Evolutionary conservation across 1,140 invertebrate species (phyloP).

Genomic region (Muscidifurax raptorellus): DNA sequence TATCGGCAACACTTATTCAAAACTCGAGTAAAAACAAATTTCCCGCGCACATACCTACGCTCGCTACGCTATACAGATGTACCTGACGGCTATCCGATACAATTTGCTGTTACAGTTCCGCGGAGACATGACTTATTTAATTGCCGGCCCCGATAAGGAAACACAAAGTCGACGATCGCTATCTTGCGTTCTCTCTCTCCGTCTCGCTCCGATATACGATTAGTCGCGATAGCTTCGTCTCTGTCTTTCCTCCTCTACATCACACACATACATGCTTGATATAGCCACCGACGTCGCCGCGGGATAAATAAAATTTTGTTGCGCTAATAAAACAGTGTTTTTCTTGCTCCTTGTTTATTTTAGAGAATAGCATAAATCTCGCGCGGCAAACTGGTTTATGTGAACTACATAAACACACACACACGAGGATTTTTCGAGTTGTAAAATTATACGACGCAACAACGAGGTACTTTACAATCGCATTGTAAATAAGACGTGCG

Average conservation of each 20-base stretch:
- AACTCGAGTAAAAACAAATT: constrained; percentile 37
- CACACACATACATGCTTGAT: not conserved
- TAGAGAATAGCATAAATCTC: constrained; percentile 33
- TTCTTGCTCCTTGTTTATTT: constrained; percentile 22
- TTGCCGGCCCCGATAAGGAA: constrained; percentile 43
- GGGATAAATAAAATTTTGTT: constrained; percentile 45
- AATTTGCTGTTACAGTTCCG: constrained; percentile 43
- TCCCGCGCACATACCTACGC: not conserved
- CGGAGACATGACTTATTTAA: constrained; percentile 47
- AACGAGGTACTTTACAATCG: not conserved
- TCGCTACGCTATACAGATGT: not conserved
- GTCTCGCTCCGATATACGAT: constrained; percentile 35
- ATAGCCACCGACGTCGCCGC: not conserved
- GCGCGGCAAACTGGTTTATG: constrained; percentile 26
- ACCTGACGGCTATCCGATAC: constrained; percentile 27
- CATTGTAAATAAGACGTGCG: not conserved
- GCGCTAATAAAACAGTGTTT: constrained; percentile 33
- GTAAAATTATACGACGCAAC: constrained; percentile 10
- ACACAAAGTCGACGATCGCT: constrained; percentile 45
- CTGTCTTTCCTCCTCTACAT: not conserved
- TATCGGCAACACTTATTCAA: not conserved
- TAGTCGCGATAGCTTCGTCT: constrained; percentile 21
- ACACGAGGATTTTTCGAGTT: constrained; percentile 10
- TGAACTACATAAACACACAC: constrained; percentile 22
- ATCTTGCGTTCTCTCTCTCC: constrained; percentile 4